Percentiles rank a stretch among this genome's conserved stretches.
phyloP scores from a whole-genome alignment of 2,797 vertebrate species.

The Avahi laniger region DNA sequence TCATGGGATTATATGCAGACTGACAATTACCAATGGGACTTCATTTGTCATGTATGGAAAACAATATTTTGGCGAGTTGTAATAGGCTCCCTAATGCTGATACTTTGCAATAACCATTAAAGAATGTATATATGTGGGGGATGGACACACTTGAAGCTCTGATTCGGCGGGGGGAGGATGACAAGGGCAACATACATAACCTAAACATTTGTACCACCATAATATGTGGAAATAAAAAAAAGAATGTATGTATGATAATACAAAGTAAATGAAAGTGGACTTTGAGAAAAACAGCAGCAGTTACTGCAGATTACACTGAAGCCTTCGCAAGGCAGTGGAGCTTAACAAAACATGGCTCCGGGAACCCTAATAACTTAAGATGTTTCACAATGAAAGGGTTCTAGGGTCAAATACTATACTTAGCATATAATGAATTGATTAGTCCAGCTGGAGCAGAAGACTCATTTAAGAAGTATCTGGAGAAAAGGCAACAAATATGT shows the following conservation, averaged over 20 bases:
- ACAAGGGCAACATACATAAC: too few species aligned
- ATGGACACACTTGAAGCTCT: too few species aligned
- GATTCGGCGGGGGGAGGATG: too few species aligned
- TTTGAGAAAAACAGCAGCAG: not conserved
- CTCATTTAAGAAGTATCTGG: not conserved
- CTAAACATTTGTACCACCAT: too few species aligned
- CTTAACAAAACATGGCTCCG: not conserved
- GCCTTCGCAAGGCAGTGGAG: not conserved
- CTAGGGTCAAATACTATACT: not conserved
- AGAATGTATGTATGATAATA: not conserved
- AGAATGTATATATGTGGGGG: not conserved
- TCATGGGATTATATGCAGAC: not conserved
- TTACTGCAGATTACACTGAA: not conserved
- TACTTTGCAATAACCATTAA: not conserved
- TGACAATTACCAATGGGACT: not conserved
- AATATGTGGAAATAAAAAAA: not conserved
- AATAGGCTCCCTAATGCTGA: not conserved
- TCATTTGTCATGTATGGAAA: not conserved
- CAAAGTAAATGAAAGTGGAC: not conserved
- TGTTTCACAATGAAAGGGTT: not conserved
- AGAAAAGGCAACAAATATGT: not conserved
- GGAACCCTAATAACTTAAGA: not conserved
- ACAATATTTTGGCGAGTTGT: not conserved
- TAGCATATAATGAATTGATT: not conserved
- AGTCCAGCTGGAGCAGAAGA: not conserved